phyloP scores from a whole-genome alignment of 2,888 invertebrate species.

The Eugnorisma glareosa region DNA sequence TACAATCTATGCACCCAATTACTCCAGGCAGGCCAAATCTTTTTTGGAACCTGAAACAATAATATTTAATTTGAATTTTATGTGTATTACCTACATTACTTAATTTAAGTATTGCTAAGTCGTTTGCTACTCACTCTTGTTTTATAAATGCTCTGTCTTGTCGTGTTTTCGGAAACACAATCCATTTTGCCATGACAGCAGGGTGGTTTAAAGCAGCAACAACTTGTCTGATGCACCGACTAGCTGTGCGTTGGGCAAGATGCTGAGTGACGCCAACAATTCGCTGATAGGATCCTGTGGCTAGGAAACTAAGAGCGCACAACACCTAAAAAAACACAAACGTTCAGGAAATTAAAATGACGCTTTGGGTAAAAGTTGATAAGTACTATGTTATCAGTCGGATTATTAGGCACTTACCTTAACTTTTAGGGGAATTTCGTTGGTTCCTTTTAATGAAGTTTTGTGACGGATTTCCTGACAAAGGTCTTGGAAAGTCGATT shows the following conservation, averaged over 20 bases:
- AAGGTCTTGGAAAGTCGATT: background rate
- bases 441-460: background rate
- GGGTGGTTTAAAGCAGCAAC: background rate
- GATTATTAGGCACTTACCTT: background rate
- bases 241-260: slow-evolving; percentile 1
- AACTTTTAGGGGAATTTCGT: background rate
- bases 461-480: background rate
- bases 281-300: slow-evolving; percentile 1
- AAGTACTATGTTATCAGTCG: background rate
- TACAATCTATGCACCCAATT: slow-evolving; percentile 8
- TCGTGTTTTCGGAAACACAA: slow-evolving; percentile 11
- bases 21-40: slow-evolving; percentile 9
- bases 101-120: background rate
- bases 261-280: slow-evolving; percentile 1
- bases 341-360: slow-evolving; percentile 29
- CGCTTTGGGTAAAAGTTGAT: background rate
- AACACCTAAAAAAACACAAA: slow-evolving; percentile 3
- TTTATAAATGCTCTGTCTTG: background rate
- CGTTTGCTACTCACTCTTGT: slow-evolving; percentile 9
- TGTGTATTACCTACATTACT: background rate
- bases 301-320: slow-evolving; percentile 2
- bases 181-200: background rate
- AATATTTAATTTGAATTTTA: background rate
- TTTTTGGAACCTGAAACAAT: slow-evolving; percentile 9
- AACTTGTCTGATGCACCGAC: slow-evolving; percentile 8